Conservation (phyloP, 2,888 invertebrate genomes). For the Caenorhabditis drosophilae region DNA sequence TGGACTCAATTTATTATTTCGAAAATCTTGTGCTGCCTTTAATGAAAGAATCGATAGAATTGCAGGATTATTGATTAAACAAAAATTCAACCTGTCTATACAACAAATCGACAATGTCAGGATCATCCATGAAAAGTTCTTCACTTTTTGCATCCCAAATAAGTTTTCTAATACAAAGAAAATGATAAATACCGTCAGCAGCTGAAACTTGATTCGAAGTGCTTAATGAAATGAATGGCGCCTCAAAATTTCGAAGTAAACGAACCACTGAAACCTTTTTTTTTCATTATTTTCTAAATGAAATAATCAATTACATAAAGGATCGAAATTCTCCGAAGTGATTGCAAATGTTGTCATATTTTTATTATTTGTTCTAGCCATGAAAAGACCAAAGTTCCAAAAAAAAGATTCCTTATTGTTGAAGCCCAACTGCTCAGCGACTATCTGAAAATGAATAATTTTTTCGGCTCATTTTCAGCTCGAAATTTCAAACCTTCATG, state of each 20-base stretch:
- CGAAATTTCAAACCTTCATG: constrained; percentile 47
- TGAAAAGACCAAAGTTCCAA: constrained; percentile 87
- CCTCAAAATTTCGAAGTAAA: constrained; percentile 93
- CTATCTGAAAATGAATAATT: constrained; percentile 79
- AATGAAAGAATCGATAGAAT: no score
- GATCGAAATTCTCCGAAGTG: constrained; percentile 31
- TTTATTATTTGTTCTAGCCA: constrained; percentile 76
- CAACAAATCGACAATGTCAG: constrained; percentile 43
- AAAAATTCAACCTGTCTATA: no score
- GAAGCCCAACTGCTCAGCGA: constrained; percentile 80
- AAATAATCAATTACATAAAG: constrained; percentile 42
- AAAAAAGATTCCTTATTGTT: constrained; percentile 79
- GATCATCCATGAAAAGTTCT: constrained; percentile 56
- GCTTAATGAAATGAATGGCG: constrained; percentile 86
- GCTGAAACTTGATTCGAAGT: constrained; percentile 53
- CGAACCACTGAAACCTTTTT: constrained; percentile 76
- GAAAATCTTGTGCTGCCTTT: constrained; percentile 38
- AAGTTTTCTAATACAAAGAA: constrained; percentile 29
- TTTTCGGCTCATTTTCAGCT: no score
- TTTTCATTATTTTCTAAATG: not conserved
- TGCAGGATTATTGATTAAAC: no score
- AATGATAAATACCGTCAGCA: constrained; percentile 45
- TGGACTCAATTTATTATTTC: constrained; percentile 15
- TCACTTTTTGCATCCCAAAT: constrained; percentile 58
- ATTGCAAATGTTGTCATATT: constrained; percentile 18